Base-by-base conservation (phyloP, 1,140 invertebrate genomes). In the Yoshiicerus persimilis region DNA sequence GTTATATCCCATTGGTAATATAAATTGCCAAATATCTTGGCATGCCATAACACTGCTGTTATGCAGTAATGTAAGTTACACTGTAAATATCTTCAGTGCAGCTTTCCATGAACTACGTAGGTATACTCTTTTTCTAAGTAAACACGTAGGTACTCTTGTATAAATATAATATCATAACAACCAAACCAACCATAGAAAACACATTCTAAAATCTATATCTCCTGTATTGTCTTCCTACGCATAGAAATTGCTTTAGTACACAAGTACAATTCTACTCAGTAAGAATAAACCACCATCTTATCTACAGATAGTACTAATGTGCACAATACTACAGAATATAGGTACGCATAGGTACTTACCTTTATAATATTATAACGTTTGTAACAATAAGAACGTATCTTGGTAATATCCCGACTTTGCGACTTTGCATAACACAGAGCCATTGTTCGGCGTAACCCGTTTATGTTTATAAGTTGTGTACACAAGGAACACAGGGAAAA, bases 1-100 rank as follows among this genome's bases (percentile, higher is more conserved):
- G 84, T 34, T 27, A 86, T 86, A 86, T 86, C 84, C 84, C 84
- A 86, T 66, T 36, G 84, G 84, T 86, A 64, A 86, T 64, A 86
- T 86, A 86, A 86, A 86, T 86, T 86, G 30, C 66, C 32, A 86
- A 86, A 86, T 86, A 86, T 85, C 84, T 86, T 86, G 56, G 56
- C 84, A 66, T 64, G 32, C 56, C 56, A 36, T 11, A 5, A 6
- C 4, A 9, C 11, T 32, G 30, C n/a, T 34, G 5, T n/a, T 20
- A 23, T n/a, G 23, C 27, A 27, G n/a, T 16, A 30, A 56, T 27
- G 75, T 23, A 66, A 66, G n/a, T n/a, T n/a, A 8, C 11, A 2
- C 16, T 11, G 11, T 11, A 11, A 56, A 56, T 56, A n/a, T 56
- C 47, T 56, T n/a, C 1, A n/a, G 47, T 56, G 20, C 20, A 56